These are phyloP conservation scores for Stomorhina lunata DNA, from an alignment of 2,888 invertebrate species.

Conservation along the genomic window DNA sequence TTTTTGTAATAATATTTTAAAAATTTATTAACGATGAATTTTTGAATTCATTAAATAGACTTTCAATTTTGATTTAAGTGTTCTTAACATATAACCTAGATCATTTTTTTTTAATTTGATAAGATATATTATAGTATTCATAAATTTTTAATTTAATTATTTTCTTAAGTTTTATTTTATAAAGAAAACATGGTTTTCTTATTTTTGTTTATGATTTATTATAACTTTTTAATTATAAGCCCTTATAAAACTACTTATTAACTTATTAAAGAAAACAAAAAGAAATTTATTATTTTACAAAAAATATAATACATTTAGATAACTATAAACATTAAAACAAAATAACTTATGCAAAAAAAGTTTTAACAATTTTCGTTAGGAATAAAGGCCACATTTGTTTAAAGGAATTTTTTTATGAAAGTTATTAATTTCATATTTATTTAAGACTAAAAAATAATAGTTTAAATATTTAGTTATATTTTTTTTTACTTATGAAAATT, in stretches of 20 bases:
- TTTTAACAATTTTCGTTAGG: conserved; percentile 2
- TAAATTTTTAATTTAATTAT: neutral
- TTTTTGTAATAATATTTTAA: neutral
- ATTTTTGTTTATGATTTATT: conserved; percentile 37
- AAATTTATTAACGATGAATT: conserved; percentile 4
- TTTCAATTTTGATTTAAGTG: conserved; percentile 17
- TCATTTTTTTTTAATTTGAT: conserved; percentile 7
- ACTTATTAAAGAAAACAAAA: neutral
- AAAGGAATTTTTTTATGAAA: neutral
- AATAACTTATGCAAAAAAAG: conserved; percentile 8
- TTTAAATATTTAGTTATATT: neutral
- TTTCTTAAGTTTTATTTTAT: neutral
- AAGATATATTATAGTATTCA: too few relatives aligned
- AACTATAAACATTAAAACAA: conserved; percentile 68
- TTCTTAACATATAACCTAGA: conserved; percentile 7
- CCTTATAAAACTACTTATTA: neutral
- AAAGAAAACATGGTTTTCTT: conserved; percentile 41
- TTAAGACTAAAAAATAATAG: conserved; percentile 25
- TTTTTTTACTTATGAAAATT: conserved; percentile 23
- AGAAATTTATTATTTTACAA: neutral
- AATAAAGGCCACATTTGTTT: conserved; percentile 62
- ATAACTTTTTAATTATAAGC: conserved; percentile 68
- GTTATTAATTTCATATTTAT: neutral
- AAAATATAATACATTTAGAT: conserved; percentile 63
- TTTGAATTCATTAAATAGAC: neutral